Base-by-base conservation (phyloP, 2,888 invertebrate species). In the Apodemia hepburni region DNA sequence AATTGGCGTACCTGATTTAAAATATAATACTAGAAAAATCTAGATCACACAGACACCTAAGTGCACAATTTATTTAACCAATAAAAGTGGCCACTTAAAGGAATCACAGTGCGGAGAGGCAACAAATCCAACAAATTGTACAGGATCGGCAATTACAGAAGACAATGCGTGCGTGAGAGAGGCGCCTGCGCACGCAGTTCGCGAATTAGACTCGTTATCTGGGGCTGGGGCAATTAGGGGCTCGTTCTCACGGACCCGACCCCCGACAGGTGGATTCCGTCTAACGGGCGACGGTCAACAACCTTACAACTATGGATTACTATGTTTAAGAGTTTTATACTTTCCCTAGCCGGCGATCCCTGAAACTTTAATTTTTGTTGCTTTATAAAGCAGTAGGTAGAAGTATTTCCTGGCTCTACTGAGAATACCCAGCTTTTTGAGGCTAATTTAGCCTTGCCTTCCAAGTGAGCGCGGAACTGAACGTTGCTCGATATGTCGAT, bases 121-220 rank as follows among this genome's bases (percentile, higher is more conserved):
- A 85, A 85, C 86, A 78, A 79, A 81, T 79, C 79, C 82, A 81
- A 80, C 83, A 88, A 89, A 89, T 88, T 88, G 88, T 84, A 88
- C 90, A 89, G 89, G 86, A 87, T 86, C 85, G 85, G 88, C 90
- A 90, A 91, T 90, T 91, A 91, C 87, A 74, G 88, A 87, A 88
- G 87, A 90, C 90, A 90, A 89, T 89, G 88, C 88, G 87, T 89
- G 89, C 89, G 90, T 88, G 89, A 89, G 89, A 86, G 82, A 73
- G 80, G 84, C 81, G 83, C 82, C 82, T 77, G 81, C 80, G 86
- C 88, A 85, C 87, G 89, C 88, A 85, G 85, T 78, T 76, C 85
- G 87, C 88, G 90, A 89, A 91, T 89, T 89, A 87, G 87, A 84
- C 87, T 85, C 82, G 88, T 89, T 90, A 85, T 82, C 82, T 80